phyloP scores from a whole-genome alignment of 2,797 vertebrate genomes.

The Lutjanus argentimaculatus region DNA sequence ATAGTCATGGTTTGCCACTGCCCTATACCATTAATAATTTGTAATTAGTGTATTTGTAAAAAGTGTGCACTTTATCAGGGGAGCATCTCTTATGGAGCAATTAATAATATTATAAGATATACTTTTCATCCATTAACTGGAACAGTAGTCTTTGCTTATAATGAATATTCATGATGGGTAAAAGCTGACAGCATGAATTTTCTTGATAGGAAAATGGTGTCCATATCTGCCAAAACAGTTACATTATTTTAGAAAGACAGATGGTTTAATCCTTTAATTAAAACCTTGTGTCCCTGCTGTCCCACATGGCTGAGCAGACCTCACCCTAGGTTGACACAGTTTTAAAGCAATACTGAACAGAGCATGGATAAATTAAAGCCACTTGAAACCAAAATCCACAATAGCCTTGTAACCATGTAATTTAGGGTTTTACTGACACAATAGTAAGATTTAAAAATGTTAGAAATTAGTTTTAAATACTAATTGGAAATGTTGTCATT shows the following conservation, averaged over 20 bases:
- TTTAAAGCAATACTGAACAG: neutral
- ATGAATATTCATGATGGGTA: conserved; percentile 17
- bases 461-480: too few species aligned
- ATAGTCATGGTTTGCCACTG: too few species aligned
- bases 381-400: too few species aligned
- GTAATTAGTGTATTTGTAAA: neutral
- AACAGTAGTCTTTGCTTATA: neutral
- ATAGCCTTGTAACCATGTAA: too few species aligned
- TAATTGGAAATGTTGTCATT: too few species aligned
- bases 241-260: neutral
- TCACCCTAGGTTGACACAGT: neutral
- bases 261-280: neutral
- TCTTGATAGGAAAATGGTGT: neutral
- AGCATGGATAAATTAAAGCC: neutral
- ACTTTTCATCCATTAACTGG: neutral
- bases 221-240: neutral
- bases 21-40: neutral
- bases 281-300: neutral
- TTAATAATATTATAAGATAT: conserved; percentile 3
- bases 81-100: neutral
- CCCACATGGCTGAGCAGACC: neutral
- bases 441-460: too few species aligned
- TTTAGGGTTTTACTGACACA: too few species aligned
- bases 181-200: neutral
- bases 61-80: neutral